Base-by-base conservation (phyloP, 1,140 invertebrate genomes). In the Trachymyrmex septentrionalis region DNA sequence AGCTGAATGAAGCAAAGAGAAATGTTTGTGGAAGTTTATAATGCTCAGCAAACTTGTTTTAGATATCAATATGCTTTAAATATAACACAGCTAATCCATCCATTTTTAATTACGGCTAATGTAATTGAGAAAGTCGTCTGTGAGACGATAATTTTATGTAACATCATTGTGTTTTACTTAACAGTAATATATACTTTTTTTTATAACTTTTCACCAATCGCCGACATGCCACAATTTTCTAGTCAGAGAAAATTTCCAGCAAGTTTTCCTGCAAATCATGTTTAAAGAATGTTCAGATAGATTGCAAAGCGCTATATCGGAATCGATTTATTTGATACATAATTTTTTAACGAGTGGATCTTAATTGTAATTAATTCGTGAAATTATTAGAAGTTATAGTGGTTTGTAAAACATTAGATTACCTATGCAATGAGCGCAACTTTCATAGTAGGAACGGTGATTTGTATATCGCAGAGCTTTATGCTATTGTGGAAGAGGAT, bases 401-500 rank as follows among this genome's bases (percentile, higher is more conserved):
- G 6, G n/a, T 77, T 64, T 48, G 57, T 34, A 66, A 66, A 66
- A 30, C 34, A 19, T 66, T 38, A 48, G 34, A 24, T 38, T 38
- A 14, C 3, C 10, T 7, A 5, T 19, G n/a, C 12, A 53, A 75
- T 24, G 44, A 0, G 19, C 0, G 30, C 55, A 19, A 21, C 6
- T 64, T 48, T 44, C 0, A n/a, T 24, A 27, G 44, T 2, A 30
- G 12, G 34, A 59, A 48, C 59, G 16, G 14, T 66, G 59, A 66
- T 78, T 78, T 78, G 63, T 21, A 27, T 66, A 48, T 78, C 63
- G n/a, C 77, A 24, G 3, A 80, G 63, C 66, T 69, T 80, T 53
- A 69, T 55, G 64, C 19, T n/a, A 78, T 78, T 66, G 27, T 21
- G 48, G 14, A 30, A 57, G 16, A 71, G 44, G 48, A 69, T 71